Conservation (phyloP, 2,113 vertebrate species). For the Leptobrachium leishanense region DNA sequence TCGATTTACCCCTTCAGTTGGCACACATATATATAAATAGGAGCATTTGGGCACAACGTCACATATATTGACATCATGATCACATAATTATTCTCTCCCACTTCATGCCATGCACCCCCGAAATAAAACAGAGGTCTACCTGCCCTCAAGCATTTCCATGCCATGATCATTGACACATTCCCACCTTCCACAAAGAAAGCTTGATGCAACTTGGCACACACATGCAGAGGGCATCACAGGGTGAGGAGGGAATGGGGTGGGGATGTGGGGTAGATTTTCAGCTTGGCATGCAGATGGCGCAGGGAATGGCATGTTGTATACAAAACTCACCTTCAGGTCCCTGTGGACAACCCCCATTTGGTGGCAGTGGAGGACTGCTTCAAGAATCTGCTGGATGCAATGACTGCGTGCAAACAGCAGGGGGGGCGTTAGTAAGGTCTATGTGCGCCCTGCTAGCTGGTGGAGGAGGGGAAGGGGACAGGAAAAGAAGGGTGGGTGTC, state of each 20-base stretch:
- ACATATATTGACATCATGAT: constrained; percentile 26
- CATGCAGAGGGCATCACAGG: constrained; percentile 36
- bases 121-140: background rate
- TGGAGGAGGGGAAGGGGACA: constrained; percentile 51
- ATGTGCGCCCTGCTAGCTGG: constrained; percentile 57
- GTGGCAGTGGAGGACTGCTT: constrained; percentile 94
- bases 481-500: constrained; percentile 10
- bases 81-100: constrained; percentile 4
- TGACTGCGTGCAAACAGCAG: constrained; percentile 86
- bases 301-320: constrained; percentile 37
- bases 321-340: constrained; percentile 92
- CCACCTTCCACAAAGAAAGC: constrained; percentile 33
- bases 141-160: constrained; percentile 11
- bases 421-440: constrained; percentile 54
- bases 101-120: constrained; percentile 45
- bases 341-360: constrained; percentile 97
- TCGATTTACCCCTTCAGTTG: background rate
- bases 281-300: constrained; percentile 50
- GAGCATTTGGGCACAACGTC: constrained; percentile 1
- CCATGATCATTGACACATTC: constrained; percentile 22
- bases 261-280: constrained; percentile 12
- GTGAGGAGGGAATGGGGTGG: constrained; percentile 3
- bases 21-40: constrained; percentile 4
- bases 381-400: constrained; percentile 98
- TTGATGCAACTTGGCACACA: constrained; percentile 23